phyloP scores from a whole-genome alignment of 2,797 vertebrate species.

The Phylloscopus collybita region DNA sequence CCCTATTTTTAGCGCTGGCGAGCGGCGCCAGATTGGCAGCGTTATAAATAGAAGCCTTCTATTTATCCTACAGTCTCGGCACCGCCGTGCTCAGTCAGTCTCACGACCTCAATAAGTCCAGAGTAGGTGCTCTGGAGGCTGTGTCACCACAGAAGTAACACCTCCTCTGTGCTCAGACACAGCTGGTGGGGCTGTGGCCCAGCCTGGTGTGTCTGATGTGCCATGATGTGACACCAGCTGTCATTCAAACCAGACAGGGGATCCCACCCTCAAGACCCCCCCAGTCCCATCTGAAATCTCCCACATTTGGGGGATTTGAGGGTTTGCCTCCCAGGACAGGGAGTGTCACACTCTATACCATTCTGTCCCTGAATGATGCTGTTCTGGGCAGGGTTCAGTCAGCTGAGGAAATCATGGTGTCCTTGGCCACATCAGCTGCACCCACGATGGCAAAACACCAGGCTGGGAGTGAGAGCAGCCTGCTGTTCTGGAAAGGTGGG shows the following conservation, averaged over 20 bases:
- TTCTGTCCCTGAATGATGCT: not conserved
- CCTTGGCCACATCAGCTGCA: not conserved
- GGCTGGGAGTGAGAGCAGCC: not conserved
- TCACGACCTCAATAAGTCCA: conserved; percentile 56
- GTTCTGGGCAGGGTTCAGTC: not conserved
- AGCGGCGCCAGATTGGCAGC: conserved; percentile 17
- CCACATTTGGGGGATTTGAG: not conserved
- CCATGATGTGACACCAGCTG: not conserved
- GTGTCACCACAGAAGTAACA: not conserved
- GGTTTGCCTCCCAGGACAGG: not conserved
- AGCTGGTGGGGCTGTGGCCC: not conserved
- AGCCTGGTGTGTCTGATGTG: not conserved
- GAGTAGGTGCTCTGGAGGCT: conserved; percentile 41
- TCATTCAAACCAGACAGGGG: not conserved
- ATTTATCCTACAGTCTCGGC: conserved; percentile 36
- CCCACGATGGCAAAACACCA: not conserved
- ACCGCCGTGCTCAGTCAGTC: not conserved
- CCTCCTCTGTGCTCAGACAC: not conserved
- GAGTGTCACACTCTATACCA: not conserved
- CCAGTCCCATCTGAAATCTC: not conserved
- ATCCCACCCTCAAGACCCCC: not conserved
- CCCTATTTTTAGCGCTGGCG: conserved; percentile 28
- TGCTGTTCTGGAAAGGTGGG: not conserved
- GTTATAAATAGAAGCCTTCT: conserved; percentile 58
- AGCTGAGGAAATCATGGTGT: rapidly evolving